Base-by-base conservation (phyloP, 2,113 vertebrate genomes). In the Otis tarda region DNA sequence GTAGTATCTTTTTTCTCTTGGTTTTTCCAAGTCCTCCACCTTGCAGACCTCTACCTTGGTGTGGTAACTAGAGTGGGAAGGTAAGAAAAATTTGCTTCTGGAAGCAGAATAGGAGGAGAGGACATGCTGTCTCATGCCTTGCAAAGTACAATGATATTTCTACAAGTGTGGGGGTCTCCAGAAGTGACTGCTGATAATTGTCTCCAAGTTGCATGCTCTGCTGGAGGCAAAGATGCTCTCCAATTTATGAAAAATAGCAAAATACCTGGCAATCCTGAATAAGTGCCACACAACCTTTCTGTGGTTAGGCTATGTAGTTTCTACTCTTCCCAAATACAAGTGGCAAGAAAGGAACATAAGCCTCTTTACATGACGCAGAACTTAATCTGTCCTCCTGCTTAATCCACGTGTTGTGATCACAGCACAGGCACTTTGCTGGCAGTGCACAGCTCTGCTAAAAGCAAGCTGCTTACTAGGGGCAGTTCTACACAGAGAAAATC, bases 51-150 rank as follows among this genome's bases (percentile, higher is more conserved):
- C 52, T 14, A 28, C 24, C 19, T 70, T 61, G 30, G 7, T 57
- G 45, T 49, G 60, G 41, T 77, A 56, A 82, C 11, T 55, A 30
- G 64, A 64, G 60, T 7, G 30, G 17, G 17, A 60, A 50, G 9
- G 21, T 6, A 57, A 85, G 52, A 3, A 67, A 57, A 49, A 71
- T 10, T 20, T 85, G 50, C 23, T 80, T 20, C 52, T 70, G 56
- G 69, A 30, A 83, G 56, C 33, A 60, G 83, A 67, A 65, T 4
- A 52, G n/a, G 50, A 81, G 31, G 13, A 61, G 15, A 70, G 10
- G 25, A 39, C 0, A 0, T 39, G 41, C 27, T 30, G 24, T 8
- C 15, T 67, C 7, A 8, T 7, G 24, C 27, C 41, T 50, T 60
- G 50, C 31, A 52, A 69, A 69, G 39, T 41, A 22, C 25, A 73